These are phyloP conservation scores for Carposina sasakii DNA, from an alignment of 1,140 invertebrate species.

Conservation along the genomic window DNA sequence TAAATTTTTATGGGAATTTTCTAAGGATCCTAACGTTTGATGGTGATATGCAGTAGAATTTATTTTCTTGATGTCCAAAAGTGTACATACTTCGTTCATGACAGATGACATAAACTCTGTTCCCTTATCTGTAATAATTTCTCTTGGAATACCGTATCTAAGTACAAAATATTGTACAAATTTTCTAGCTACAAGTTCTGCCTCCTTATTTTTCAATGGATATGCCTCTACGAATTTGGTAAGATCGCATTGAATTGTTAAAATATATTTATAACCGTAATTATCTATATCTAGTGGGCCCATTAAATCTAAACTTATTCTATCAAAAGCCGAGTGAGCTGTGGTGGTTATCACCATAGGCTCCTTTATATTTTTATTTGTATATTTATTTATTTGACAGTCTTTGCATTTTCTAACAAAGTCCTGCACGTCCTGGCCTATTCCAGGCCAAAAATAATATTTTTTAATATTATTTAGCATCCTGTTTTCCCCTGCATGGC, in stretches of 20 bases:
- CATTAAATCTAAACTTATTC: conserved; percentile 2
- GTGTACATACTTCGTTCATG: conserved; percentile 2
- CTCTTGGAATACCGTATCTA: conserved; percentile 11
- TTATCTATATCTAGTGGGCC: background rate
- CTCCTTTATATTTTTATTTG: background rate
- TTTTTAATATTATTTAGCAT: conserved; percentile 5
- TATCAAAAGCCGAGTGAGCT: background rate
- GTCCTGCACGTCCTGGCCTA: background rate
- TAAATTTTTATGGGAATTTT: conserved; percentile 5
- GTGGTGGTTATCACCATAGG: conserved; percentile 2
- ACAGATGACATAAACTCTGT: background rate
- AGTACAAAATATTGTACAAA: conserved; percentile 13
- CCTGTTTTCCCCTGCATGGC: background rate
- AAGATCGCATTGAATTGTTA: conserved; percentile 16
- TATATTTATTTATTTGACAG: background rate
- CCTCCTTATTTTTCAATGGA: conserved; percentile 18
- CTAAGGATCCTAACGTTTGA: background rate
- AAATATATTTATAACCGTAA: background rate
- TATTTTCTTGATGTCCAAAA: background rate
- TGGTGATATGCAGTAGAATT: background rate
- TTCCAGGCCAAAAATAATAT: background rate
- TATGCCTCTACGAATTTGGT: conserved; percentile 22
- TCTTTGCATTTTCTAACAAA: conserved; percentile 3
- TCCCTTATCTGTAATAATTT: background rate
- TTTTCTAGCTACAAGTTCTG: conserved; percentile 14